Conservation (phyloP, 2,888 invertebrate genomes). For the Erebia epiphron region DNA sequence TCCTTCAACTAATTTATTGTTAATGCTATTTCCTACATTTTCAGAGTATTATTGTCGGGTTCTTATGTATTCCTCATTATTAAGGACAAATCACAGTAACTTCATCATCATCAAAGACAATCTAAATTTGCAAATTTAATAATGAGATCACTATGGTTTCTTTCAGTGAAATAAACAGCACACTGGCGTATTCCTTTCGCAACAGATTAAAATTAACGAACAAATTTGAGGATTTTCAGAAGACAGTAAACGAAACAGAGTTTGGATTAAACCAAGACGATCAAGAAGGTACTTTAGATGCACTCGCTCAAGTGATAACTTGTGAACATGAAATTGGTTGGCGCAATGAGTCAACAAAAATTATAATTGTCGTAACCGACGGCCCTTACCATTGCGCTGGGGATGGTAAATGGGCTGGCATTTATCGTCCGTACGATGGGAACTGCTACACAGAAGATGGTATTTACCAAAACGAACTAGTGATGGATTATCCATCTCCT, state of each 20-base stretch:
- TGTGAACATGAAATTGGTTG: constrained; percentile 89
- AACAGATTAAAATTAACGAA: constrained; percentile 87
- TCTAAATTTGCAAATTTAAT: neutral
- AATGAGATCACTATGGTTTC: neutral
- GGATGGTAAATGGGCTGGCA: constrained; percentile 86
- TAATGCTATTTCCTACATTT: too few species aligned
- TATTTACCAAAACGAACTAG: constrained; percentile 79
- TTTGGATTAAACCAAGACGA: constrained; percentile 84
- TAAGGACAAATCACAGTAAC: too few species aligned
- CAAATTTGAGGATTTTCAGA: constrained; percentile 73
- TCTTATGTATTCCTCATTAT: too few species aligned
- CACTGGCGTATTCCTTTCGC: constrained; percentile 87
- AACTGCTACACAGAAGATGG: constrained; percentile 84
- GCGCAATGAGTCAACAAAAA: constrained; percentile 88
- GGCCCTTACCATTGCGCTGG: constrained; percentile 90
- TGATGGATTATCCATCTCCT: constrained; percentile 91
- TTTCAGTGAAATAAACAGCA: constrained; percentile 46
- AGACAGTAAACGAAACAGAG: constrained; percentile 62
- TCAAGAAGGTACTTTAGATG: constrained; percentile 94
- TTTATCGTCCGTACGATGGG: constrained; percentile 88
- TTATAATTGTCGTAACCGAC: constrained; percentile 91
- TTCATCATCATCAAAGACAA: neutral
- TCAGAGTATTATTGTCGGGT: too few species aligned
- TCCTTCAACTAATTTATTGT: too few species aligned
- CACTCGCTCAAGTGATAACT: constrained; percentile 89